Conservation (phyloP, 2,113 vertebrate species). For the Tursiops truncatus region DNA sequence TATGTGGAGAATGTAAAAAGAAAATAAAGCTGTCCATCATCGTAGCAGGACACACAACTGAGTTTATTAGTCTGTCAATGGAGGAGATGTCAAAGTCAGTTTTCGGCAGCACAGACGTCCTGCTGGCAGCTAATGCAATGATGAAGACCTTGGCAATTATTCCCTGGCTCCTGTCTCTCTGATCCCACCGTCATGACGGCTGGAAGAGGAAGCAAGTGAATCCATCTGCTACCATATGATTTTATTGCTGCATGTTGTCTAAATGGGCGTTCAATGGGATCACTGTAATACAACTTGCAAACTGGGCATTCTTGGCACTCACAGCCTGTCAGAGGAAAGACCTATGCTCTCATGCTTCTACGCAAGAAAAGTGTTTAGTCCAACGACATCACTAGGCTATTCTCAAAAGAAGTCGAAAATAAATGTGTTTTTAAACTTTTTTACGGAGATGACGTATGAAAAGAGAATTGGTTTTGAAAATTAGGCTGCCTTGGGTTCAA, state of each 20-base stretch:
- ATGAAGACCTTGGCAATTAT: conserved; percentile 52
- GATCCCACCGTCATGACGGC: conserved; percentile 14
- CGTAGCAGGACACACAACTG: conserved; percentile 18
- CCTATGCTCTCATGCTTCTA: background rate
- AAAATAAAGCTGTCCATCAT: conserved; percentile 62
- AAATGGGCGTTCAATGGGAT: background rate
- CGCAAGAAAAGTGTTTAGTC: background rate
- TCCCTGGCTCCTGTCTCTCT: conserved; percentile 47
- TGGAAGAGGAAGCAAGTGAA: background rate
- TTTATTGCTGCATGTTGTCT: conserved; percentile 42
- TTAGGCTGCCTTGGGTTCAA: background rate
- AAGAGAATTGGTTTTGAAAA: background rate
- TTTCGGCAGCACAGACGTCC: conserved; percentile 44
- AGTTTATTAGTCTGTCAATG: conserved; percentile 74
- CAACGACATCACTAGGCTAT: background rate
- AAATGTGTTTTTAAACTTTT: background rate
- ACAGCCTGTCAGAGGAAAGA: background rate
- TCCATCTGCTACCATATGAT: background rate
- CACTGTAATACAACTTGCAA: background rate
- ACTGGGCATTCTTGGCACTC: background rate
- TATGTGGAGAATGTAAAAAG: conserved; percentile 56
- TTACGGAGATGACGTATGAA: background rate
- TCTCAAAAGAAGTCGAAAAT: background rate
- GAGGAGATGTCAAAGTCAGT: conserved; percentile 66
- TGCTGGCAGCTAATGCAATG: conserved; percentile 72